Evolutionary conservation across 2,797 vertebrate genomes (phyloP).

Genomic region (Atherinosoma microstoma): DNA sequence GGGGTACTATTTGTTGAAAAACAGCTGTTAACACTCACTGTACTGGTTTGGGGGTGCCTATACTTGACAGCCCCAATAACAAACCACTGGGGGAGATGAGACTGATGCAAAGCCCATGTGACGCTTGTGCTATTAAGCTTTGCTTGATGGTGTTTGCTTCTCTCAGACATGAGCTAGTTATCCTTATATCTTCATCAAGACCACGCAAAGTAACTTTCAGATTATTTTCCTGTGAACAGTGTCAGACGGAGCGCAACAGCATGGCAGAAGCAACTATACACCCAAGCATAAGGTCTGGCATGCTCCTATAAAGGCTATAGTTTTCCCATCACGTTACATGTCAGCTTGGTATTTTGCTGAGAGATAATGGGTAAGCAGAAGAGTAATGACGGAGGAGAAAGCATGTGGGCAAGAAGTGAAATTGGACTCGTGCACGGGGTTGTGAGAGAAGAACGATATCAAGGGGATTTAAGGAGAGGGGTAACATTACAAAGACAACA

Average conservation of each 20-base stretch:
- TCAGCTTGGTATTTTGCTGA: conserved; percentile 68
- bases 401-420: conserved; percentile 48
- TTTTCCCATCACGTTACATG: conserved; percentile 62
- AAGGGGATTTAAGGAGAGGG: conserved; percentile 49
- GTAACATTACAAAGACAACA: conserved; percentile 62
- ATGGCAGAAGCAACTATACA: conserved; percentile 40
- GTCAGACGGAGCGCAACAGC: conserved; percentile 30
- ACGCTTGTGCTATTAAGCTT: conserved; percentile 44
- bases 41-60: conserved; percentile 50
- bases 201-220: conserved; percentile 26
- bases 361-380: conserved; percentile 61
- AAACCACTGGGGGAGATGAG: not conserved
- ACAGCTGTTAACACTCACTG: conserved; percentile 60
- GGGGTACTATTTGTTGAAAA: conserved; percentile 45
- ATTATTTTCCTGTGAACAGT: conserved; percentile 32
- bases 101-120: conserved; percentile 35
- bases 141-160: conserved; percentile 35
- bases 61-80: conserved; percentile 62
- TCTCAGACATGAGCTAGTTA: conserved; percentile 21
- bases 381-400: conserved; percentile 49
- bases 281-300: conserved; percentile 34
- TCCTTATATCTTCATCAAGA: conserved; percentile 52
- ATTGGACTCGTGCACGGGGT: conserved; percentile 51
- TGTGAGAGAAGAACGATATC: conserved; percentile 57
- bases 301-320: conserved; percentile 41